Conservation (phyloP, 1,140 invertebrate genomes). For the Elysia chlorotica region DNA sequence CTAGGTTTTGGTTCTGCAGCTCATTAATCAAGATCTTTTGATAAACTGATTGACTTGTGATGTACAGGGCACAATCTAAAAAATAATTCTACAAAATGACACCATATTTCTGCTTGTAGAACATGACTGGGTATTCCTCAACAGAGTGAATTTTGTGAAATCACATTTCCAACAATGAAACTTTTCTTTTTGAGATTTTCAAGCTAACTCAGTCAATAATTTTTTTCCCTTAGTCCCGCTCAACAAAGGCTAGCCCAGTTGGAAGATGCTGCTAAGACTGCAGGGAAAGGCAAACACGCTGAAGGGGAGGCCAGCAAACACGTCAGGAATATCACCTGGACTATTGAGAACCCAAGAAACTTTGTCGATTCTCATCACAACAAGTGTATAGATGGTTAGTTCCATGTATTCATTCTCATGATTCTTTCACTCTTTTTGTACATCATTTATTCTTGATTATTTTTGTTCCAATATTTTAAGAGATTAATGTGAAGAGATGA, state of each 20-base stretch:
- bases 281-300: slow-evolving; percentile 85
- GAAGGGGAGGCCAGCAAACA: slow-evolving; percentile 62
- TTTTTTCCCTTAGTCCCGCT: slow-evolving; percentile 48
- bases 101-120: neutral
- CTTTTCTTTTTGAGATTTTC: neutral
- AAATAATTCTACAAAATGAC: too few species aligned
- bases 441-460: too few species aligned
- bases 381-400: slow-evolving; percentile 73
- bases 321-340: slow-evolving; percentile 87
- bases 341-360: slow-evolving; percentile 78
- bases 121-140: neutral
- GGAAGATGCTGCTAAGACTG: slow-evolving; percentile 88
- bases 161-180: too few species aligned
- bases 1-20: too few species aligned
- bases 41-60: neutral
- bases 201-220: too few species aligned
- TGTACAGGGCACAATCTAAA: neutral
- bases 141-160: too few species aligned
- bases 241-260: slow-evolving; percentile 75
- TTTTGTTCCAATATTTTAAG: too few species aligned
- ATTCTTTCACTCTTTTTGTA: too few species aligned
- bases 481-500: too few species aligned
- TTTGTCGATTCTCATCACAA: slow-evolving; percentile 81
- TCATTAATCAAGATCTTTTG: neutral
- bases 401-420: too few species aligned